A percentile compares a stretch with the other conserved stretches of the same genome.
Conservation (phyloP, 2,888 invertebrate genomes). For the Ennomos erosarius region DNA sequence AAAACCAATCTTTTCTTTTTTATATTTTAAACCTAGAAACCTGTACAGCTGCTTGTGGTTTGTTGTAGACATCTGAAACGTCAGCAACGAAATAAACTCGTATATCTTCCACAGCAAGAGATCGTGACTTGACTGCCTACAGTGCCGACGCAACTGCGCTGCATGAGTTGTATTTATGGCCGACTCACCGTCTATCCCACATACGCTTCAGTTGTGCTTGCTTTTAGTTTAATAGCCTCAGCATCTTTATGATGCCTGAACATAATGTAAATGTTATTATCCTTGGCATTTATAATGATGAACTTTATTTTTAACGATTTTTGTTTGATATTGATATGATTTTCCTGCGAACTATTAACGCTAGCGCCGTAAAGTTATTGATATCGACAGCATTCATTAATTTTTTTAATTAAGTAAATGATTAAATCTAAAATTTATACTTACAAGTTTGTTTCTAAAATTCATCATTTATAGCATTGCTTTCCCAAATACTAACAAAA, state of each 20-base stretch:
- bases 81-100: constrained; percentile 48
- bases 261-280: constrained; percentile 42
- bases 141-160: constrained; percentile 23
- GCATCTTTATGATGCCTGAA: constrained; percentile 48
- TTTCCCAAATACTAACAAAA: constrained; percentile 1
- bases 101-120: constrained; percentile 43
- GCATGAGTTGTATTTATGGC: constrained; percentile 45
- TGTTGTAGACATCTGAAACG: constrained; percentile 40
- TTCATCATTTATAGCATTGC: too few species aligned
- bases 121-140: constrained; percentile 40
- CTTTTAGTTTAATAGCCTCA: constrained; percentile 49
- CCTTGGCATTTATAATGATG: constrained; percentile 25
- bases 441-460: too few species aligned
- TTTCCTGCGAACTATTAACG: too few species aligned
- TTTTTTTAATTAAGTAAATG: too few species aligned
- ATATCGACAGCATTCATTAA: too few species aligned
- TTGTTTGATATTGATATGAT: too few species aligned
- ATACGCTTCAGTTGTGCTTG: constrained; percentile 44
- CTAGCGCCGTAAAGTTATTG: too few species aligned
- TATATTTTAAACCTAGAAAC: constrained; percentile 23
- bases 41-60: constrained; percentile 31
- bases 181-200: constrained; percentile 37
- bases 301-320: constrained; percentile 19
- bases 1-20: constrained; percentile 19
- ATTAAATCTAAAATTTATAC: too few species aligned